Evolutionary conservation across 1,140 invertebrate species (phyloP).

Genomic region (Lepidurus arcticus): DNA sequence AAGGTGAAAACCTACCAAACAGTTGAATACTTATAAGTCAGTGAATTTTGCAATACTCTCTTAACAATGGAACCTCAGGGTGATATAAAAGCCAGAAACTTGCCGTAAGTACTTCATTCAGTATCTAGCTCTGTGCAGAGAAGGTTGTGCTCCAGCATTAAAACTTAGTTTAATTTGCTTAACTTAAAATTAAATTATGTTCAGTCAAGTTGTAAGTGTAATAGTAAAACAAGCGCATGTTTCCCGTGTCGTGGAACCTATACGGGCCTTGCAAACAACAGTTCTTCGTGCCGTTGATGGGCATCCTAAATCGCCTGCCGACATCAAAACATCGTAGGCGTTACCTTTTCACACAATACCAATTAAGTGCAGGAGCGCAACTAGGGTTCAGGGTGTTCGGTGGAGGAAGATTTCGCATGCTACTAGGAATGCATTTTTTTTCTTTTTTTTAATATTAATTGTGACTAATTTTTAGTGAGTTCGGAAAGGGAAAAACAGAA

Average conservation of each 20-base stretch:
- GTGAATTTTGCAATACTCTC: neutral
- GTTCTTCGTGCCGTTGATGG: neutral
- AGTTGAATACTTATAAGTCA: neutral
- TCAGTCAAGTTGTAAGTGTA: neutral
- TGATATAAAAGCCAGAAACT: conserved; percentile 11
- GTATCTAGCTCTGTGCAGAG: neutral
- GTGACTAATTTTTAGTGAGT: neutral
- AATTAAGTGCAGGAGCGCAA: neutral
- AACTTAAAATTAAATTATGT: neutral
- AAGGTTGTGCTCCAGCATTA: neutral
- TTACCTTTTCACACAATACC: neutral
- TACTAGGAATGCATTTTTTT: neutral
- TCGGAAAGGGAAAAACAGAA: neutral
- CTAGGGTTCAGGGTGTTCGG: neutral
- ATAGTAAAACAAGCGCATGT: neutral
- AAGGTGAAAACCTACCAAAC: neutral
- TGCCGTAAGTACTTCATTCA: conserved; percentile 15
- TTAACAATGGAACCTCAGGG: neutral
- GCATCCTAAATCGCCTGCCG: neutral
- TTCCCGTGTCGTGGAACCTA: neutral
- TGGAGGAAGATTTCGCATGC: no score
- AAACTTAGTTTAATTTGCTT: neutral
- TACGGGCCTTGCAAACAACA: neutral
- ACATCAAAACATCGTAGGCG: neutral
- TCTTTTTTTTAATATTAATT: no score